Conservation (phyloP, 2,113 vertebrate genomes). For the Pongo pygmaeus region DNA sequence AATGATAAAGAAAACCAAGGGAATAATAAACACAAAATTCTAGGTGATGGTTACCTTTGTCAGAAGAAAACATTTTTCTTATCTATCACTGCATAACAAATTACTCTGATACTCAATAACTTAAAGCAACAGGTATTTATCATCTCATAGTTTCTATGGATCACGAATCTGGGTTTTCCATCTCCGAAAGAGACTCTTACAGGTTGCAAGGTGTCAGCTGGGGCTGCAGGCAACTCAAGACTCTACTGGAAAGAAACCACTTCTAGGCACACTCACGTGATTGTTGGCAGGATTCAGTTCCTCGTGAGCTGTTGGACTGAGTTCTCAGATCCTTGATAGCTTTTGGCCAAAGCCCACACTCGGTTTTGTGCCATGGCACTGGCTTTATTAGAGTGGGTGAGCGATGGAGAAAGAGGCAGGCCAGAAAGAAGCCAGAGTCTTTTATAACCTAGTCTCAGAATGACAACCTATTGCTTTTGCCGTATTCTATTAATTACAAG, state of each 20-base stretch:
- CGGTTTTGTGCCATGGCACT: not conserved
- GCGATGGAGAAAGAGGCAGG: not conserved
- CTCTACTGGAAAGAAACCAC: not conserved
- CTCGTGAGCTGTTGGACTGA: not conserved
- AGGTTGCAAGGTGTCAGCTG: no score
- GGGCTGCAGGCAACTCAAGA: not conserved
- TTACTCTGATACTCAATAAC: not conserved
- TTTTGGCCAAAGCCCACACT: not conserved
- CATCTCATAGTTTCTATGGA: not conserved
- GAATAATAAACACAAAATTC: not conserved
- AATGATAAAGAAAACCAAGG: not conserved
- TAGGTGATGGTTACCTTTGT: not conserved
- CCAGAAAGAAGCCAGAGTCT: not conserved
- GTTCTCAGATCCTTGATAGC: not conserved
- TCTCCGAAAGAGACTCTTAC: not conserved
- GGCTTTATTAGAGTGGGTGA: not conserved
- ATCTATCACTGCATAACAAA: not conserved
- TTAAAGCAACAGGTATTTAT: not conserved
- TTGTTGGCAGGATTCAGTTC: not conserved
- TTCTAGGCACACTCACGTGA: accelerated
- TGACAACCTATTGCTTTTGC: not conserved
- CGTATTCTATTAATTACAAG: not conserved
- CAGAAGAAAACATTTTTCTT: not conserved
- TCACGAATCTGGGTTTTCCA: not conserved
- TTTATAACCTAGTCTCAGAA: not conserved